Conservation (phyloP, 2,113 vertebrate genomes). For the Chloropsis hardwickii region DNA sequence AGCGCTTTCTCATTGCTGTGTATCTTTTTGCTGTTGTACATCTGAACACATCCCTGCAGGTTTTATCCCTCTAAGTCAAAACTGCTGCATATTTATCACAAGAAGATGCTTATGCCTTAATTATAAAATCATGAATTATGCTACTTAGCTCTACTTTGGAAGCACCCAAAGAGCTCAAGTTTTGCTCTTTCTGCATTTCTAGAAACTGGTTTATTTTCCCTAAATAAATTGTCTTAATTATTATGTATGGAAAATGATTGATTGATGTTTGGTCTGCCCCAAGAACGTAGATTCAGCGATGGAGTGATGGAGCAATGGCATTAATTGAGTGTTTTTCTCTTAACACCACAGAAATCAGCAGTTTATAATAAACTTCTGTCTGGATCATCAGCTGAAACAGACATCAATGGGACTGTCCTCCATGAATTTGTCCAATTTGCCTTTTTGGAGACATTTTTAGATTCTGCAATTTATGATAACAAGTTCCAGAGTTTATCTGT, state of each 20-base stretch:
- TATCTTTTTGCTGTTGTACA: neutral
- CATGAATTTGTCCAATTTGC: neutral
- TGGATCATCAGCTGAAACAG: neutral
- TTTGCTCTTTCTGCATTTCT: neutral
- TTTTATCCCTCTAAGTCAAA: neutral
- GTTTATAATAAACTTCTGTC: neutral
- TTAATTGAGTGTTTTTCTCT: neutral
- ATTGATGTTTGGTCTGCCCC: neutral
- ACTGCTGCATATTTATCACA: neutral
- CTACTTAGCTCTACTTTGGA: neutral
- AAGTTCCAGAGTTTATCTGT: neutral
- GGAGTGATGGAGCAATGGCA: neutral
- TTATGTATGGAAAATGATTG: neutral
- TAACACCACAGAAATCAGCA: neutral
- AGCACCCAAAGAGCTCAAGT: neutral
- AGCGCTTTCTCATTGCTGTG: neutral
- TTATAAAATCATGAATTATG: neutral
- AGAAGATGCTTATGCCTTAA: neutral
- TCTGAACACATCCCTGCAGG: neutral
- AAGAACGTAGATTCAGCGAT: fast-evolving
- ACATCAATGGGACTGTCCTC: neutral
- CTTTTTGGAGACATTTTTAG: neutral
- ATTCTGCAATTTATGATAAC: neutral
- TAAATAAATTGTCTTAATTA: neutral
- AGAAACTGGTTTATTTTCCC: neutral